These are phyloP conservation scores for Semaprochilodus insignis DNA, from an alignment of 2,797 vertebrate species.

Conservation along the genomic window DNA sequence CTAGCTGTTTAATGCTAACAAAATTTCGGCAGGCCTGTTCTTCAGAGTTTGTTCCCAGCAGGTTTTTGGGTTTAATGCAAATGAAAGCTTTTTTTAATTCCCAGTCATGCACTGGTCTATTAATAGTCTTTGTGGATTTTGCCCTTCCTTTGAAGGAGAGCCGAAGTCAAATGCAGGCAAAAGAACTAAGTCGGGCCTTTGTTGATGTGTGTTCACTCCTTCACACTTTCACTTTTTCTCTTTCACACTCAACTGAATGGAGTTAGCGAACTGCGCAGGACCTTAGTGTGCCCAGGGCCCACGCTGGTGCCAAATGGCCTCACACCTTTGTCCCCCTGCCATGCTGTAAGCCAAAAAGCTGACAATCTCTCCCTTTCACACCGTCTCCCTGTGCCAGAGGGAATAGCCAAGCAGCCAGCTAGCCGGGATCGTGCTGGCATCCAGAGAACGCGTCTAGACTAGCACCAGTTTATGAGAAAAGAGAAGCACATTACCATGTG, in stretches of 20 bases:
- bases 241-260: constrained; percentile 49
- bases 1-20: too few species aligned
- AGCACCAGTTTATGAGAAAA: constrained; percentile 29
- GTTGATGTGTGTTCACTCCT: background rate
- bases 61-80: constrained; percentile 3
- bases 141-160: constrained; percentile 6
- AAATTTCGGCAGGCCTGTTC: background rate
- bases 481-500: constrained; percentile 21
- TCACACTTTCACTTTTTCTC: constrained; percentile 11
- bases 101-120: background rate
- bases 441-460: constrained; percentile 18
- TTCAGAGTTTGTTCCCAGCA: background rate
- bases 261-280: constrained; percentile 37
- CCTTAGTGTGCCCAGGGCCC: constrained; percentile 22
- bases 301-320: constrained; percentile 51
- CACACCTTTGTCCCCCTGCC: constrained; percentile 56
- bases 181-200: constrained; percentile 10
- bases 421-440: constrained; percentile 30
- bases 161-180: constrained; percentile 14
- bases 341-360: constrained; percentile 54
- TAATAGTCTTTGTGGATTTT: constrained; percentile 7
- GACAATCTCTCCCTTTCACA: constrained; percentile 55
- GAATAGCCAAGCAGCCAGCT: constrained; percentile 34
- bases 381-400: constrained; percentile 41
- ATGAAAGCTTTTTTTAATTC: background rate